Base-by-base conservation (phyloP, 1,140 invertebrate genomes). In the Phortica variegata region DNA sequence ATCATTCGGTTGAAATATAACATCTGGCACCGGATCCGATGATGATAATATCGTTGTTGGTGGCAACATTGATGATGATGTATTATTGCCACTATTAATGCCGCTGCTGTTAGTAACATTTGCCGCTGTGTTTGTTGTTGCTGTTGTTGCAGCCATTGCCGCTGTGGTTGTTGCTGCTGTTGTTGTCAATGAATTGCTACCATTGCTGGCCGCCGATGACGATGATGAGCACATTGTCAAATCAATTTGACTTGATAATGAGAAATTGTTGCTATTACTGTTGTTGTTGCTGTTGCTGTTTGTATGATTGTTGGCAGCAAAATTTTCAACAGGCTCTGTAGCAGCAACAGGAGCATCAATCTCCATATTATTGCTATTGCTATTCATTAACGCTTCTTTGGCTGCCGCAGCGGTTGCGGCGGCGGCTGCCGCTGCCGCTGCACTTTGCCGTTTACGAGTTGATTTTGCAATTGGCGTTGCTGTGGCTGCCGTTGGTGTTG, bases 171-270 rank as follows among this genome's bases (percentile, higher is more conserved):
- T 46, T 20, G 47, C 51, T 13, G 52, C 43, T 3, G 44, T 55
- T 21, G 49, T 44, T 9, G 49, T 56, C 17, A 34, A 32, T 8
- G 39, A 52, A 9, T 32, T 43, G 26, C 55, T 61, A 33, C 62
- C 60, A 52, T 53, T 68, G 43, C 60, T 71, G 39, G 58, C 62
- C n/a, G 33, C 12, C 7, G 65, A 72, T 2, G 68, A 71, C 16
- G 70, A 70, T 31, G 70, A 73, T 16, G 70, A 73, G 43, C 66
- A 73, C 56, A 66, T 73, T 21, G 70, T 73, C 29, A 73, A 31
- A 43, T 73, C 70, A 16, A 73, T 73, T 54, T 72, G 69, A 10
- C 59, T 53, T 13, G 60, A 43, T 42, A 73, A 26, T 3, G 65
- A 60, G 48, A 20, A 53, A 32, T 43, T 50, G 49, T 46, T 34